These are phyloP conservation scores for Buphagus erythrorhynchus DNA, from an alignment of 2,797 vertebrate genomes.

Conservation along the genomic window DNA sequence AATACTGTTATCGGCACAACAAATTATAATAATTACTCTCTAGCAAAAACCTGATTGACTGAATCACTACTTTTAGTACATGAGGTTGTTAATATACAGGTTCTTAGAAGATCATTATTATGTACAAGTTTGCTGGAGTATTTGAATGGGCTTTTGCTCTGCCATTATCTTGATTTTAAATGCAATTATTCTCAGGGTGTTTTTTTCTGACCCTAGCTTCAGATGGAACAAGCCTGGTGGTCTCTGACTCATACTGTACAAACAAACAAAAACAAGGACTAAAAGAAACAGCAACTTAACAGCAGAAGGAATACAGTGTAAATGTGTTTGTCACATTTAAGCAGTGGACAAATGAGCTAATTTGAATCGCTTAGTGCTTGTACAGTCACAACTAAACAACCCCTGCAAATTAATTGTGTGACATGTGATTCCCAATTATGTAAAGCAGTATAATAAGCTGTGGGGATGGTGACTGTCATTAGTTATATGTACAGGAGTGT, in stretches of 20 bases:
- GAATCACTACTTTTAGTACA: constrained; percentile 1
- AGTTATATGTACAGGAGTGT: constrained; percentile 52
- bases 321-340: constrained; percentile 61
- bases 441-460: constrained; percentile 51
- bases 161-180: constrained; percentile 37
- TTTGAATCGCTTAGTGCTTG: constrained; percentile 40
- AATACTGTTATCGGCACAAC: constrained; percentile 29
- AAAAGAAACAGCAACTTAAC: constrained; percentile 14
- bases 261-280: constrained; percentile 40
- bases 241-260: constrained; percentile 53
- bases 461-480: constrained; percentile 60
- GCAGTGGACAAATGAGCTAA: constrained; percentile 62
- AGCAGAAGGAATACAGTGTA: not conserved
- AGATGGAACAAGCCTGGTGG: constrained; percentile 55
- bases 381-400: constrained; percentile 44
- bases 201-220: constrained; percentile 34
- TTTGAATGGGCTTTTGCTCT: constrained; percentile 8
- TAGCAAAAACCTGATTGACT: constrained; percentile 15
- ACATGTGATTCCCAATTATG: constrained; percentile 47
- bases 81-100: not conserved
- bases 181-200: constrained; percentile 21
- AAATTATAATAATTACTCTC: constrained; percentile 56
- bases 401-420: constrained; percentile 64
- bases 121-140: not conserved
- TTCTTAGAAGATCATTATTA: constrained; percentile 23